Evolutionary conservation across 2,797 vertebrate species (phyloP).

Genomic region (Tarsius wallacei): DNA sequence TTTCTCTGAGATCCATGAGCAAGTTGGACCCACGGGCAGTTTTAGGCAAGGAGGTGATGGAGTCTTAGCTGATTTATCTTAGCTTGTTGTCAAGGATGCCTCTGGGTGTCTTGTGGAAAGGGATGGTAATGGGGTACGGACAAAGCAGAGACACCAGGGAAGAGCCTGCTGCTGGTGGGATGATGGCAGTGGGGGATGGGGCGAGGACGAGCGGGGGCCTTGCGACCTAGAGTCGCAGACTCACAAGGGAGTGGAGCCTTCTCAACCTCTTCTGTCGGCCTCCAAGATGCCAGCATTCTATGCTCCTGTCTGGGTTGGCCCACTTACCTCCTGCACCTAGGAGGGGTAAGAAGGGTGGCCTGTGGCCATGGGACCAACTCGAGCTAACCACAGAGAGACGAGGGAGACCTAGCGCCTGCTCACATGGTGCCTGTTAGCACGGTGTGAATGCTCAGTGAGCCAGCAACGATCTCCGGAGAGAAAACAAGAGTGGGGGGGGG

Average conservation of each 20-base stretch:
- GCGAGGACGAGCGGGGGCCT: not conserved
- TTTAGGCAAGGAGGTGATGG: not conserved
- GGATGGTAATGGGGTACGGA: not conserved
- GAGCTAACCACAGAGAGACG: not conserved
- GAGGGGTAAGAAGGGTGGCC: not conserved
- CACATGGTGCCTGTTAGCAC: too few species aligned
- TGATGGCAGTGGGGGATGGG: fast-evolving
- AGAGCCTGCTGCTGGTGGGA: not conserved
- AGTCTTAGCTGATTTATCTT: not conserved
- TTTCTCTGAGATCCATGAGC: slow-evolving; percentile 11
- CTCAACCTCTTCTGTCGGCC: not conserved
- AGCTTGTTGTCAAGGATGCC: not conserved
- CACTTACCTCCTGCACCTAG: not conserved
- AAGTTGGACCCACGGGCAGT: not conserved
- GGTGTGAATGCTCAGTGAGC: not conserved
- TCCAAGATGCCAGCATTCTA: not conserved
- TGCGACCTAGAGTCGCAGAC: not conserved
- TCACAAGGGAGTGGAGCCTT: not conserved
- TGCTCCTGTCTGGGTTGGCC: not conserved
- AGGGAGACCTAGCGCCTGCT: not conserved
- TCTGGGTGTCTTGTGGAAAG: not conserved
- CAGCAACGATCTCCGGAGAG: not conserved
- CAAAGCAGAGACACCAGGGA: not conserved
- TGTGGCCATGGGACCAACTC: not conserved
- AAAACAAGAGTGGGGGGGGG: not conserved